Base-by-base conservation (phyloP, 2,797 vertebrate genomes). In the Pipistrellus pipistrellus region DNA sequence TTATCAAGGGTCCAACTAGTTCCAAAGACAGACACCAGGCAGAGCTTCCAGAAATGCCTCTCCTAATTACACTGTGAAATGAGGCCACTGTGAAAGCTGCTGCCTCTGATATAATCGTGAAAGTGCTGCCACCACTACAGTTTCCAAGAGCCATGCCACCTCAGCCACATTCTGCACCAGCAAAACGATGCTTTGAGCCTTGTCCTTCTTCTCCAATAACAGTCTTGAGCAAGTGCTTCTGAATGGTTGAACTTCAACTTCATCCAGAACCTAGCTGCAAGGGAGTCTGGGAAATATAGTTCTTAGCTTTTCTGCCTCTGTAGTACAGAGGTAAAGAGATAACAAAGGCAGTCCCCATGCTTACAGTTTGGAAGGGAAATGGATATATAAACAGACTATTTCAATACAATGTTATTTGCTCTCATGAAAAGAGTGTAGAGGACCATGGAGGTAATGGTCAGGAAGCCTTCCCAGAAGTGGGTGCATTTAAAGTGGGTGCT, bases 201-300 rank as follows among this genome's bases (percentile, higher is more conserved):
- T 14, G 85, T 44, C 30, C 2, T 86, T 51, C 30, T 85, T 93
- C 64, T 87, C 72, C n/a, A 8, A 0, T 32, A 72, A 25, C 27
- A 10, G 18, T 11, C 82, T 77, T 35, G 25, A 25, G 23, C 27
- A 69, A 68, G 69, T 35, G 55, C 72, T 90, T 81, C 75, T 81
- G 59, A 94, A 2, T 51, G 62, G 59, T 51, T 71, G 55, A 86
- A 62, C 30, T 75, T 30, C 88, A 91, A 62, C 55, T 32, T 21
- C 21, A n/a, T 17, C n/a, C 9, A 84, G 51, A 25, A 73, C 44
- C 66, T 94, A 78, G 51, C 73, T 75, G 55, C 85, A 93, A 92
- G 82, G 91, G 66, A 83, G 30, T 86, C 78, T 89, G 66, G 91
- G 85, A 95, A 96, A 82, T 92, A 48, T 38, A 46, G 44, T 64